phyloP scores from a whole-genome alignment of 1,140 invertebrate species.

The Cyclargus thomasi region DNA sequence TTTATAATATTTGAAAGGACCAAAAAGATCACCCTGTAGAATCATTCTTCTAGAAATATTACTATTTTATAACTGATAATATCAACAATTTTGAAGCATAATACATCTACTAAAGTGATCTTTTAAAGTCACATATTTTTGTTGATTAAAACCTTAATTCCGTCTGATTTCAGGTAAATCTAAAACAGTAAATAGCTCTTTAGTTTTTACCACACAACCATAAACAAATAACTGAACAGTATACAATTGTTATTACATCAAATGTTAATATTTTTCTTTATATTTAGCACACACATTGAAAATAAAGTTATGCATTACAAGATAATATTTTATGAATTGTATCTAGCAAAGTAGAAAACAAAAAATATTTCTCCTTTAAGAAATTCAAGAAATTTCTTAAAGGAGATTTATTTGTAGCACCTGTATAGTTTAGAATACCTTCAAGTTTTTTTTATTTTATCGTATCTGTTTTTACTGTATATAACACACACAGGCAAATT shows the following conservation, averaged over 20 bases:
- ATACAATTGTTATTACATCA: no score
- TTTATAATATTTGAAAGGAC: neutral
- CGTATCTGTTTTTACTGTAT: no score
- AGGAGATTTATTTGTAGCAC: neutral
- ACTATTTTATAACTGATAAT: no score
- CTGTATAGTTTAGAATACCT: neutral
- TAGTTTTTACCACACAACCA: neutral
- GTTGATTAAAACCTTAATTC: constrained; percentile 5
- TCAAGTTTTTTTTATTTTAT: neutral
- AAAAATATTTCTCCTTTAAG: neutral
- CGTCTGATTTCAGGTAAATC: neutral
- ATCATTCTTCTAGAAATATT: neutral
- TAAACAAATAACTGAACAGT: neutral
- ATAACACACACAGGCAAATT: no score
- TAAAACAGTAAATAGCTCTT: no score
- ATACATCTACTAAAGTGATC: neutral
- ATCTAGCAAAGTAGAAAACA: neutral
- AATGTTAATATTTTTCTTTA: neutral
- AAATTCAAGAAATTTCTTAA: neutral
- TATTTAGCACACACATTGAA: neutral
- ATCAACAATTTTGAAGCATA: neutral
- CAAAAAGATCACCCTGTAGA: constrained; percentile 1
- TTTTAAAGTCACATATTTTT: neutral
- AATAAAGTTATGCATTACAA: neutral
- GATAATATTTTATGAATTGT: neutral